Conservation (phyloP, 2,113 vertebrate genomes). For the Mobula birostris region DNA sequence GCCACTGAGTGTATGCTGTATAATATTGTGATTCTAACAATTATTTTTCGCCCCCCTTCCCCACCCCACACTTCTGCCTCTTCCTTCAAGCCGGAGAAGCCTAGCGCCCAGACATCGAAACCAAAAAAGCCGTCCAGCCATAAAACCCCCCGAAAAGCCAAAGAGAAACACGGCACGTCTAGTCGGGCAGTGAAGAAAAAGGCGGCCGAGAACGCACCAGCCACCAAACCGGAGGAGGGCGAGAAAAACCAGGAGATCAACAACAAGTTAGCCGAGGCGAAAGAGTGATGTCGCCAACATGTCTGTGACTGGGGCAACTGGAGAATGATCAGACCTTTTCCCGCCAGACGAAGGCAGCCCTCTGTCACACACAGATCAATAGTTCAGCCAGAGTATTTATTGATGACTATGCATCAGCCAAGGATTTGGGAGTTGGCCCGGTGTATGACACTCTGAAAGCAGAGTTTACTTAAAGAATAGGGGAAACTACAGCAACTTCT, state of each 20-base stretch:
- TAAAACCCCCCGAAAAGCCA: constrained; percentile 83
- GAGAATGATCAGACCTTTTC: not conserved
- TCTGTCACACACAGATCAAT: not conserved
- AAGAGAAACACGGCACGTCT: constrained; percentile 78
- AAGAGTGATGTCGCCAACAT: constrained; percentile 96
- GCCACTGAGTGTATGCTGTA: not conserved
- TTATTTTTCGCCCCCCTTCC: not conserved
- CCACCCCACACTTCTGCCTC: too few species aligned
- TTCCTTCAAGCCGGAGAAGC: constrained; percentile 74
- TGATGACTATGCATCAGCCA: too few species aligned
- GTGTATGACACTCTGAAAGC: too few species aligned
- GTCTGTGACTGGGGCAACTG: constrained; percentile 48
- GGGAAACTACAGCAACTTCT: too few species aligned
- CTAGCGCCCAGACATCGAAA: constrained; percentile 75
- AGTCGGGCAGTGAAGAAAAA: constrained; percentile 80
- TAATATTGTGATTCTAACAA: not conserved
- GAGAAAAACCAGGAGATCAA: constrained; percentile 91
- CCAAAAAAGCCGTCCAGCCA: constrained; percentile 83
- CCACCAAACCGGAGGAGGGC: constrained; percentile 61
- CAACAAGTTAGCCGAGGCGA: constrained; percentile 99
- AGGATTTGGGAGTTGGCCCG: too few species aligned
- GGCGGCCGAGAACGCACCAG: constrained; percentile 58
- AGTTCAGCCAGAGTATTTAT: not conserved
- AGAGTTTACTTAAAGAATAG: too few species aligned
- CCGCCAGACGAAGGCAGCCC: not conserved